A percentile compares a stretch with the other conserved stretches of the same genome.
Evolutionary conservation across 2,797 vertebrate genomes (phyloP).

Genomic region (Rhynchonycteris naso): DNA sequence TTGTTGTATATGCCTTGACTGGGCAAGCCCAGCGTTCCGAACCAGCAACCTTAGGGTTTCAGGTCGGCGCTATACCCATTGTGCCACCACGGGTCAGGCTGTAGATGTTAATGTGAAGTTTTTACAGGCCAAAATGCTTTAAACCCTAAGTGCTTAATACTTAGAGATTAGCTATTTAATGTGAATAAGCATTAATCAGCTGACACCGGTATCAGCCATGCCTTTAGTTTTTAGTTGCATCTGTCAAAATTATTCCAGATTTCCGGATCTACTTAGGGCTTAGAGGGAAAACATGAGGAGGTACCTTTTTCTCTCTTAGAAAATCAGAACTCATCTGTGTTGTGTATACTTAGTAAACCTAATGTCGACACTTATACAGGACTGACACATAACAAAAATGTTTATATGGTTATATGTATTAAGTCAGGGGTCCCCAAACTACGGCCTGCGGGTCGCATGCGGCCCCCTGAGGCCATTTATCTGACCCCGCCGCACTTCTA

Average conservation of each 20-base stretch:
- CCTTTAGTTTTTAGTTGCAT: not conserved
- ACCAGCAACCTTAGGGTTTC: too few species aligned
- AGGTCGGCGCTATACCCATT: too few species aligned
- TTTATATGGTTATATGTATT: not conserved
- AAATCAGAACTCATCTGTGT: not conserved
- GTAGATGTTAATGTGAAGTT: not conserved
- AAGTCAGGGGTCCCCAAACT: too few species aligned
- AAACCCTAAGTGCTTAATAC: not conserved
- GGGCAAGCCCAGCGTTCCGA: too few species aligned
- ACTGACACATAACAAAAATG: not conserved
- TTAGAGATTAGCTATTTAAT: slow-evolving; percentile 14
- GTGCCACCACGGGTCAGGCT: too few species aligned
- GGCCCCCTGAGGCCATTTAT: too few species aligned
- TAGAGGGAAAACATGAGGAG: not conserved
- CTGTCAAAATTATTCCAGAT: not conserved
- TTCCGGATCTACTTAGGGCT: not conserved
- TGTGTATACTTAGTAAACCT: not conserved
- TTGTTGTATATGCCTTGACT: too few species aligned
- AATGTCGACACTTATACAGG: not conserved
- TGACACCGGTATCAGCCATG: not conserved
- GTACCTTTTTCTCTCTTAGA: not conserved
- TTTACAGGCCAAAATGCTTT: not conserved
- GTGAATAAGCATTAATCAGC: not conserved
- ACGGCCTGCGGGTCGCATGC: too few species aligned
- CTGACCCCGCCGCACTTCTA: too few species aligned